Evolutionary conservation across 2,797 vertebrate species (phyloP).

Genomic region (Gobio occitaniae): DNA sequence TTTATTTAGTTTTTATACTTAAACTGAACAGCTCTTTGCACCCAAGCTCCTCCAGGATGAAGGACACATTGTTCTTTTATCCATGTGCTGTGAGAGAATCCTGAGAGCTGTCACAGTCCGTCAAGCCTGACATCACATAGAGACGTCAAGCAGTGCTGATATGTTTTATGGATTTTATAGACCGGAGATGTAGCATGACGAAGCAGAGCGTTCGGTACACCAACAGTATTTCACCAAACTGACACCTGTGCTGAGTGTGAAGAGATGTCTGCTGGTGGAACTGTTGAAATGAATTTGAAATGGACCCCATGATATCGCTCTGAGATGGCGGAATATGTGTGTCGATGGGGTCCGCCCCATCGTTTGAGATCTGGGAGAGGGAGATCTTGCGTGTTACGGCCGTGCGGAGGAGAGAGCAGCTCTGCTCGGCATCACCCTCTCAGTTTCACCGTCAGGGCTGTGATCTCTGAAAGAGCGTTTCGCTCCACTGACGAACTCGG

Average conservation of each 20-base stretch:
- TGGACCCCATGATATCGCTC: slow-evolving; percentile 48
- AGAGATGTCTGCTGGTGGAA: slow-evolving; percentile 36
- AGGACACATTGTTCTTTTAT: slow-evolving; percentile 14
- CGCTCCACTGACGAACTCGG: slow-evolving; percentile 62
- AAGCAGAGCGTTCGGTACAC: slow-evolving; percentile 29
- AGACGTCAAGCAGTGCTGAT: slow-evolving; percentile 63
- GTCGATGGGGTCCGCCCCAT: neutral
- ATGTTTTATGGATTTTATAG: slow-evolving; percentile 67
- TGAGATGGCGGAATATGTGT: slow-evolving; percentile 37
- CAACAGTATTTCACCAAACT: slow-evolving; percentile 52
- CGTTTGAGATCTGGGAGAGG: slow-evolving; percentile 35
- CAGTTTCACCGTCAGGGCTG: slow-evolving; percentile 71
- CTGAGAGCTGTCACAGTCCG: slow-evolving; percentile 65
- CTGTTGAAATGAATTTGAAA: slow-evolving; percentile 58
- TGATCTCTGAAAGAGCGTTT: slow-evolving; percentile 71
- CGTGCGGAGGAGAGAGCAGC: slow-evolving; percentile 65
- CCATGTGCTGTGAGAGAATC: slow-evolving; percentile 43
- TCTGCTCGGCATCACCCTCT: slow-evolving; percentile 64
- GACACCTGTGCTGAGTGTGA: slow-evolving; percentile 48
- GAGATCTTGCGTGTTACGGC: slow-evolving; percentile 68
- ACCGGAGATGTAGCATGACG: slow-evolving; percentile 45
- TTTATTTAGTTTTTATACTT: neutral
- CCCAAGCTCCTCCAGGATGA: neutral
- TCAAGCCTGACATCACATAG: slow-evolving; percentile 59
- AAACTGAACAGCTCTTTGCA: neutral